phyloP scores from a whole-genome alignment of 2,797 vertebrate species.

The Gymnodraco acuticeps region DNA sequence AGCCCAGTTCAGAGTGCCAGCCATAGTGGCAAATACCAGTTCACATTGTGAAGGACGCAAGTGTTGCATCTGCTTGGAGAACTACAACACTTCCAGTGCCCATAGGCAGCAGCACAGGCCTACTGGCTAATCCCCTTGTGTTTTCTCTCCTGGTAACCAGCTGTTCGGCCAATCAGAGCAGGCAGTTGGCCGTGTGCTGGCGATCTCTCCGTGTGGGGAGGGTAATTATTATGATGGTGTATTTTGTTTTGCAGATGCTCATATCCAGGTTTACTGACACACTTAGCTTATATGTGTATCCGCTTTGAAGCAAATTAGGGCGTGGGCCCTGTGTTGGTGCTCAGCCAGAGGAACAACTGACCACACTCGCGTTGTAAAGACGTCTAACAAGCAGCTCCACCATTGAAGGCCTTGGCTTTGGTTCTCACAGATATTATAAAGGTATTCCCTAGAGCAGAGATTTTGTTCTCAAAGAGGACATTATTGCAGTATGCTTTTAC shows the following conservation, averaged over 20 bases:
- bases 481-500: not conserved
- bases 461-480: not conserved
- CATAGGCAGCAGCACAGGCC: slow-evolving; percentile 55
- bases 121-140: slow-evolving; percentile 73
- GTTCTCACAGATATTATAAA: not conserved
- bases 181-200: slow-evolving; percentile 40
- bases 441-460: not conserved
- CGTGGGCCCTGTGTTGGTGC: slow-evolving; percentile 21
- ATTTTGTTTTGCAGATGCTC: slow-evolving; percentile 66
- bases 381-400: slow-evolving; percentile 1
- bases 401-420: not conserved
- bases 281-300: slow-evolving; percentile 45
- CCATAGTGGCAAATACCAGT: slow-evolving; percentile 65
- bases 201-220: slow-evolving; percentile 48
- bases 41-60: slow-evolving; percentile 52
- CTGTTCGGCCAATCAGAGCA: slow-evolving; percentile 75
- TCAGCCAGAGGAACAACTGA: slow-evolving; percentile 1
- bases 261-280: slow-evolving; percentile 37
- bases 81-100: slow-evolving; percentile 30
- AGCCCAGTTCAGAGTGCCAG: slow-evolving; percentile 64
- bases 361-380: not conserved
- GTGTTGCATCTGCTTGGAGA: slow-evolving; percentile 59
- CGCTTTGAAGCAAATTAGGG: slow-evolving; percentile 46
- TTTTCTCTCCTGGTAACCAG: slow-evolving; percentile 77
- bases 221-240: slow-evolving; percentile 64